Evolutionary conservation across 92 coral and sea anemone species (phyloP), one percentile per base, ranked within the genome.

Genomic region (Phenganax stokvisi): DNA sequence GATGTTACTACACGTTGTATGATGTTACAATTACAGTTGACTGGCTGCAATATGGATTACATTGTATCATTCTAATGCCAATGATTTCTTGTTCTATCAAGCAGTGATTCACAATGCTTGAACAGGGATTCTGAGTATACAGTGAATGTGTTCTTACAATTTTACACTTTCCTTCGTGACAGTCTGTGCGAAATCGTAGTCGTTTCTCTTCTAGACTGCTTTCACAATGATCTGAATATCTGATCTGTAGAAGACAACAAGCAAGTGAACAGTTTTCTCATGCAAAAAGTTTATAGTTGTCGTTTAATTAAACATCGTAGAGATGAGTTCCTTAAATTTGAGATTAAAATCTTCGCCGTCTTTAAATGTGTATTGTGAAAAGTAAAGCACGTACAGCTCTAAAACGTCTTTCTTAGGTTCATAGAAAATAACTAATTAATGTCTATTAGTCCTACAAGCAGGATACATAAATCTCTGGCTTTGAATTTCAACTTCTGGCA

Each of bases 181-280:
- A 79, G n/a, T 65, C 83, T 47, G 83, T 54, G 6, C 83, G 83
- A 54, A 79, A 64, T 17, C 83, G 73, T 25, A 79, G 57, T 64
- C 63, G 83, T 64, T 62, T 79, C 63, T 79, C 74, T 52, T 63
- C 83, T 60, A 63, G 51, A 65, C 62, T 28, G 57, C 62, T 63
- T 1, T 79, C 83, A 54, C 13, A 64, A 63, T 79, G 57, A 52
- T 54, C 61, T n/a, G 69, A 63, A 73, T 63, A 79, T 62, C 74
- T 63, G 62, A 79, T 65, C 83, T 79, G 15, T 0, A 79, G 27
- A 10, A 20, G 37, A 20, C 27, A 12, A 64, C 37, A 64, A n/a
- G 25, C 27, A 12, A 51, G 29, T 20, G 30, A 51, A 28, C 13
- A 17, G 15, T 20, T 47, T 11, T 51, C 13, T 16, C 0, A 28